phyloP scores from a whole-genome alignment of 1,140 invertebrate genomes.

The Linepithema humile region DNA sequence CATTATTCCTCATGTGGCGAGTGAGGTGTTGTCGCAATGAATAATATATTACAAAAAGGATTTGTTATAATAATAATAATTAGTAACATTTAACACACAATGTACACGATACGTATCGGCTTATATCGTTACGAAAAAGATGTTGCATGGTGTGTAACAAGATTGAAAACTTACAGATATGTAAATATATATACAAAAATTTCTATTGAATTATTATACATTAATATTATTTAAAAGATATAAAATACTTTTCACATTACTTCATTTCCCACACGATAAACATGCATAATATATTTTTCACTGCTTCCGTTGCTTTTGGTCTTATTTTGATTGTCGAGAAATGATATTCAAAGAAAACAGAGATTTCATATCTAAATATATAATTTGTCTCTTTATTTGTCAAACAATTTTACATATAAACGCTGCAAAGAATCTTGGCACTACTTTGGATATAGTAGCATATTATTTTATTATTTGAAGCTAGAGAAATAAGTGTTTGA shows the following conservation, averaged over 20 bases:
- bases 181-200: no score
- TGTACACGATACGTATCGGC: conserved; percentile 76
- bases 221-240: no score
- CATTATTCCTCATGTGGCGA: not conserved
- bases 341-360: not conserved
- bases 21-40: conserved; percentile 38
- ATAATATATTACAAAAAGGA: conserved; percentile 78
- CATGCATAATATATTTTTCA: conserved; percentile 2
- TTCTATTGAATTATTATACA: no score
- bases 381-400: not conserved
- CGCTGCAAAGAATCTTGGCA: not conserved
- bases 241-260: no score
- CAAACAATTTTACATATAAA: not conserved
- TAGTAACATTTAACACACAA: conserved; percentile 76
- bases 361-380: not conserved
- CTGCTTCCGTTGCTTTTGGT: not conserved
- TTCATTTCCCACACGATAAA: not conserved
- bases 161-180: conserved; percentile 38
- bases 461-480: not conserved
- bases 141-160: conserved; percentile 23
- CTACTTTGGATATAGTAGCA: not conserved
- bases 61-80: conserved; percentile 74
- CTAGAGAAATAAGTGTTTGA: not conserved
- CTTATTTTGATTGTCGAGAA: not conserved
- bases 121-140: conserved; percentile 59